Conservation (phyloP, 2,113 vertebrate species). For the Glaucidium brasilianum region DNA sequence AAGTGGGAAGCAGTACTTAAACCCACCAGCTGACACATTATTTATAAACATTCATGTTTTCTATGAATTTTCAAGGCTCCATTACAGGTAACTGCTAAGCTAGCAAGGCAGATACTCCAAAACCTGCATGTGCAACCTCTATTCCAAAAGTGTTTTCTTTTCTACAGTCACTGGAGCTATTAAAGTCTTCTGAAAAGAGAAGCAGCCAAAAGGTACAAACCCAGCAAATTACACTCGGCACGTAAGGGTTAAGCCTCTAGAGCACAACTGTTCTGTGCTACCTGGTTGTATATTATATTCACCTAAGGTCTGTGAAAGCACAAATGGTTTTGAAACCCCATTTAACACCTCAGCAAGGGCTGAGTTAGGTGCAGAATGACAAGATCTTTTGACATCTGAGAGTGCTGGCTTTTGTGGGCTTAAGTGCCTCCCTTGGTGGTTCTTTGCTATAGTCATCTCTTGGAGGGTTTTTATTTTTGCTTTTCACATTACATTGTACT, state of each 20-base stretch:
- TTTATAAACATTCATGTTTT: not conserved
- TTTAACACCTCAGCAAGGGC: conserved; percentile 20
- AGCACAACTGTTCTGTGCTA: not conserved
- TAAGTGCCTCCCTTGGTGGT: conserved; percentile 27
- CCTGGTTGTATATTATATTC: not conserved
- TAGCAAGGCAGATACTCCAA: conserved; percentile 8
- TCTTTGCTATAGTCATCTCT: not conserved
- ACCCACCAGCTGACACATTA: not conserved
- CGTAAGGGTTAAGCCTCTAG: not conserved
- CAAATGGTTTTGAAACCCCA: not conserved
- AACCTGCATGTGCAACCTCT: not conserved
- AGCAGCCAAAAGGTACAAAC: not conserved
- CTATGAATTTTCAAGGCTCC: not conserved
- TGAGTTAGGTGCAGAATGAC: not conserved
- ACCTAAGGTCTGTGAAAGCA: not conserved
- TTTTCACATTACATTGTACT: conserved; percentile 27
- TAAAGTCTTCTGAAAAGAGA: not conserved
- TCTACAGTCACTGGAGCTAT: not conserved
- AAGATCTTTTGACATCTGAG: conserved; percentile 7
- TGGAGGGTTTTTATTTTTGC: conserved; percentile 18
- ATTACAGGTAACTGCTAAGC: not conserved
- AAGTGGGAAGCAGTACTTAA: not conserved
- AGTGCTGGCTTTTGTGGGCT: not conserved
- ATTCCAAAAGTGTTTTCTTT: not conserved
- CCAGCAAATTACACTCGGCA: not conserved